Evolutionary conservation across 1,140 invertebrate genomes (phyloP), one percentile per base, ranked within the genome.

Genomic region (Mizuhopecten yessoensis): DNA sequence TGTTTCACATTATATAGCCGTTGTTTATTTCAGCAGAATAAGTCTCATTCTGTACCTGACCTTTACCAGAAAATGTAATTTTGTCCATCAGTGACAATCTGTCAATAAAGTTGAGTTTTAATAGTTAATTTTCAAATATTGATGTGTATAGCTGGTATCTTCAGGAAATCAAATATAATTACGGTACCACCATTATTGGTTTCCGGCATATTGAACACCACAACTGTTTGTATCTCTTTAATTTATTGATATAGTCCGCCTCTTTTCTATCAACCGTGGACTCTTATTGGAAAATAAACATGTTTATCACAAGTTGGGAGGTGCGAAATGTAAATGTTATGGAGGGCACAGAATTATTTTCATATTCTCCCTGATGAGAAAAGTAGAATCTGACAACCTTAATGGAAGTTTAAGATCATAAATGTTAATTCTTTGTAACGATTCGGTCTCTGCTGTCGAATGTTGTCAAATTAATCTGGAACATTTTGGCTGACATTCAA

Each of bases 401-500:
- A 75, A 75, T 75, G n/a, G n/a, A 75, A 75, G 1, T 29, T 75
- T 75, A 75, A 29, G 57, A 29, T 75, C n/a, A 75, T 17, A 75
- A 7, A 75, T 29, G 57, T 75, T 75, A n/a, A 75, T 75, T 29
- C 57, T 75, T 0, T 75, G 57, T n/a, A 75, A 3, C 57, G n/a
- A n/a, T 29, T 29, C 57, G n/a, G 57, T 75, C 57, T 29, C 57
- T 75, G 11, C 1, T 49, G n/a, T 17, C 11, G 23, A 75, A 75
- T 75, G 57, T 75, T 75, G 57, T 75, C 57, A 75, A 75, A 75
- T 75, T 75, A 75, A 75, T 75, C 57, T 29, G 9, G 29, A 75
- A 75, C 57, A 75, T 75, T 57, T 75, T 75, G 57, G 57, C 57
- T 29, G 57, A 75, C 57, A 75, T 75, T 75, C 57, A 75, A 75